phyloP scores from a whole-genome alignment of 2,888 invertebrate species.

The Meteorus colon region DNA sequence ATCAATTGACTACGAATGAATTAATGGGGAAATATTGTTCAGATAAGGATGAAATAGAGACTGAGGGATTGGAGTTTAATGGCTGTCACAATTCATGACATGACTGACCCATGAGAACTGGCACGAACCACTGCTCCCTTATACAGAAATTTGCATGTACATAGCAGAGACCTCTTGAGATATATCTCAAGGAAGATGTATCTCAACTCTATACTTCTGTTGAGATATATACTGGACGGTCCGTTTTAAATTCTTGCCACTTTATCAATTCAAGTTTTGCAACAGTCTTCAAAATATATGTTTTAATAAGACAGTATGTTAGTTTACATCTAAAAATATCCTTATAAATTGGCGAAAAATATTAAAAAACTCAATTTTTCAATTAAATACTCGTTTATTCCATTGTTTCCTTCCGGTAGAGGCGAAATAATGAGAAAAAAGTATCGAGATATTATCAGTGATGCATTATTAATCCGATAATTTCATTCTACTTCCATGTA shows the following conservation, averaged over 20 bases:
- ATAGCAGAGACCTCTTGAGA: neutral
- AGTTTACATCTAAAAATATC: neutral
- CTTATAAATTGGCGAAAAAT: neutral
- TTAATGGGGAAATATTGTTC: too few species aligned
- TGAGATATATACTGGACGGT: neutral
- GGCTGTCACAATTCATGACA: conserved; percentile 8
- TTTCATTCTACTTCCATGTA: neutral
- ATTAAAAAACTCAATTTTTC: neutral
- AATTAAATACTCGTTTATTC: neutral
- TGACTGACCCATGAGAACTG: conserved; percentile 21
- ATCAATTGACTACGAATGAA: too few species aligned
- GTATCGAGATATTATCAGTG: neutral
- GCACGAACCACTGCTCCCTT: conserved; percentile 21
- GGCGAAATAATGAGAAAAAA: neutral
- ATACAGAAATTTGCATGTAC: conserved; percentile 19
- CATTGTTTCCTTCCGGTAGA: neutral
- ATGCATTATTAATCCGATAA: neutral
- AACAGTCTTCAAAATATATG: neutral
- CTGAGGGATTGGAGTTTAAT: neutral
- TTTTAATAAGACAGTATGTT: neutral
- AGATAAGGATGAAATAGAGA: neutral
- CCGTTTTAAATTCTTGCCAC: neutral
- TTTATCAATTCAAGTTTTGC: neutral
- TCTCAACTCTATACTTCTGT: neutral
- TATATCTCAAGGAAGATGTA: neutral